phyloP scores from a whole-genome alignment of 1,140 invertebrate genomes.

The Drosophila cardini region DNA sequence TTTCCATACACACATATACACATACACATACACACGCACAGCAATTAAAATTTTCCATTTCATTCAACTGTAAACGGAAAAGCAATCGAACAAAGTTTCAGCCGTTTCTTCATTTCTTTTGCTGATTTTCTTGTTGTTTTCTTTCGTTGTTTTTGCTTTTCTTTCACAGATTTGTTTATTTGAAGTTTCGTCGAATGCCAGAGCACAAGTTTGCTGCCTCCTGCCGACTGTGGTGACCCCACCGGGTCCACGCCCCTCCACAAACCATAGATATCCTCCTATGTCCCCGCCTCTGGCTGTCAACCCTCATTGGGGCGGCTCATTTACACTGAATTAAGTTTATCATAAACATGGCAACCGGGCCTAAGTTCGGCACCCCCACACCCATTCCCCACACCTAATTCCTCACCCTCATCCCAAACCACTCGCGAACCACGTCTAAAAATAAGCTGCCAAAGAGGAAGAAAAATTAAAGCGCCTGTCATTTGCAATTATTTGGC shows the following conservation, averaged over 20 bases:
- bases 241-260: background rate
- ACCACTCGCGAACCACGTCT: slow-evolving; percentile 25
- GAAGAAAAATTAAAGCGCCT: slow-evolving; percentile 81
- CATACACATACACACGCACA: slow-evolving; percentile 21
- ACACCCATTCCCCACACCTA: background rate
- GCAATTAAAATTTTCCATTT: slow-evolving; percentile 84
- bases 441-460: slow-evolving; percentile 69
- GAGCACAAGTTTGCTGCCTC: slow-evolving; percentile 27
- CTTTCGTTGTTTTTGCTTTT: slow-evolving; percentile 47
- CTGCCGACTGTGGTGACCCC: slow-evolving; percentile 34
- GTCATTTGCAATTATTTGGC: slow-evolving; percentile 79
- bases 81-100: slow-evolving; percentile 65
- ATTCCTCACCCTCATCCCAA: too few species aligned
- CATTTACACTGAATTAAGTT: slow-evolving; percentile 83
- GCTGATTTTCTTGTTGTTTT: slow-evolving; percentile 39
- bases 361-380: slow-evolving; percentile 17
- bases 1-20: slow-evolving; percentile 7
- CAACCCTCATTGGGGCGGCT: slow-evolving; percentile 58
- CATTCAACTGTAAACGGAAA: slow-evolving; percentile 76
- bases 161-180: slow-evolving; percentile 75
- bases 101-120: slow-evolving; percentile 42
- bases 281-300: slow-evolving; percentile 17
- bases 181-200: slow-evolving; percentile 62
- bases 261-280: background rate
- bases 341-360: slow-evolving; percentile 74